Percentiles rank a stretch among this genome's conserved stretches.
These are phyloP conservation scores for Ophraella communa DNA, from an alignment of 2,888 invertebrate genomes.

Conservation along the genomic window DNA sequence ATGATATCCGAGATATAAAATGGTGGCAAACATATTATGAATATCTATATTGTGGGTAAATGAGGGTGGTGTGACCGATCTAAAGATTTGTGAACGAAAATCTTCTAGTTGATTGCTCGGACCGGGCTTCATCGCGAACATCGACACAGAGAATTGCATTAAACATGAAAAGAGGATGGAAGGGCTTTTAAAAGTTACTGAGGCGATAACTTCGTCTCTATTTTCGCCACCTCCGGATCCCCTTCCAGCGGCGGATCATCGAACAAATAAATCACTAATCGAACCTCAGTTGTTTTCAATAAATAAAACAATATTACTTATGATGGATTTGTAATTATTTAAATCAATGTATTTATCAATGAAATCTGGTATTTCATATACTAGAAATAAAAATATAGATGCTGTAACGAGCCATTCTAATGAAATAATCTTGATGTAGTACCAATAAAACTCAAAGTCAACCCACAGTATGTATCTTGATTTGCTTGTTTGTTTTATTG, in stretches of 20 bases:
- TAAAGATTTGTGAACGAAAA: slow-evolving; percentile 28
- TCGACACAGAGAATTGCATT: slow-evolving; percentile 51
- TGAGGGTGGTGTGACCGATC: slow-evolving; percentile 1
- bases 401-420: too few species aligned
- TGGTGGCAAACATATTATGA: background rate
- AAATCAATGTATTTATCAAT: too few species aligned
- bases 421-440: too few species aligned
- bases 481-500: too few species aligned
- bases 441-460: too few species aligned
- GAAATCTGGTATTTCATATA: too few species aligned
- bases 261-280: too few species aligned
- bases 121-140: slow-evolving; percentile 25
- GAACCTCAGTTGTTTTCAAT: too few species aligned
- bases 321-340: too few species aligned
- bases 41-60: slow-evolving; percentile 7
- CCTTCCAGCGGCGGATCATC: background rate
- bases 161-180: slow-evolving; percentile 57
- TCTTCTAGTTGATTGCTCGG: slow-evolving; percentile 52
- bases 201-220: slow-evolving; percentile 52
- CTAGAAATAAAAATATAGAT: too few species aligned
- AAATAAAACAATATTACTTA: background rate
- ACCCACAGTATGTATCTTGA: too few species aligned
- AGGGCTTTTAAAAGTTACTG: slow-evolving; percentile 55
- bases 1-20: background rate
- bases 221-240: slow-evolving; percentile 1